phyloP scores from a whole-genome alignment of 2,113 vertebrate genomes.

The Taxidea taxus region DNA sequence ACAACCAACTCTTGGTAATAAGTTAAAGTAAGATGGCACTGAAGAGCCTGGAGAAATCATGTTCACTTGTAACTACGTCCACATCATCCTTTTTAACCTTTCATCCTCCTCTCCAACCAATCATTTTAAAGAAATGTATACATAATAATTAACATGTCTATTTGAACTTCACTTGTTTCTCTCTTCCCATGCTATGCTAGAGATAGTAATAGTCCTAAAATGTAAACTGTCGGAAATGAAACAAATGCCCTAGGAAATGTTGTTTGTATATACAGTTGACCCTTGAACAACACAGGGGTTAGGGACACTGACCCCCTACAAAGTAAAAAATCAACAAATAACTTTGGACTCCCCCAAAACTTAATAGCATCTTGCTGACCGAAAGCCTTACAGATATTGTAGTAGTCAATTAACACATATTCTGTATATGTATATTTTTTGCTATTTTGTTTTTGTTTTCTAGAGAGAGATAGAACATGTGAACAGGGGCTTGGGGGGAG shows the following conservation, averaged over 20 bases:
- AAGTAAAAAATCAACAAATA: neutral
- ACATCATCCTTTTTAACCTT: neutral
- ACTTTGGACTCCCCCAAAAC: neutral
- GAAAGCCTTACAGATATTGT: neutral
- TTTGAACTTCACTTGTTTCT: neutral
- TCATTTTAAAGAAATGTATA: slow-evolving; percentile 7
- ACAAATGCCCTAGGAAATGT: neutral
- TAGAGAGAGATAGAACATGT: neutral
- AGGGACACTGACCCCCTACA: neutral
- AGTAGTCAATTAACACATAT: neutral
- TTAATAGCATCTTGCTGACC: neutral
- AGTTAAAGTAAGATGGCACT: neutral
- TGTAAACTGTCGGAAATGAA: neutral
- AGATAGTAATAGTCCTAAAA: neutral
- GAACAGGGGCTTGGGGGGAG: neutral
- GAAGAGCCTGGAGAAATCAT: neutral
- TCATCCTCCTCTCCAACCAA: neutral
- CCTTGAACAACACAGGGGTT: neutral
- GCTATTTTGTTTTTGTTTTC: neutral
- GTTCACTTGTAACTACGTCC: neutral
- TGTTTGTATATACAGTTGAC: neutral
- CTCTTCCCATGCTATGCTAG: neutral
- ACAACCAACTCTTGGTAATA: neutral
- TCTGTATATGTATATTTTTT: neutral
- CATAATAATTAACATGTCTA: neutral